Evolutionary conservation across 2,888 invertebrate species (phyloP).

Genomic region (Synergus laeviventris): DNA sequence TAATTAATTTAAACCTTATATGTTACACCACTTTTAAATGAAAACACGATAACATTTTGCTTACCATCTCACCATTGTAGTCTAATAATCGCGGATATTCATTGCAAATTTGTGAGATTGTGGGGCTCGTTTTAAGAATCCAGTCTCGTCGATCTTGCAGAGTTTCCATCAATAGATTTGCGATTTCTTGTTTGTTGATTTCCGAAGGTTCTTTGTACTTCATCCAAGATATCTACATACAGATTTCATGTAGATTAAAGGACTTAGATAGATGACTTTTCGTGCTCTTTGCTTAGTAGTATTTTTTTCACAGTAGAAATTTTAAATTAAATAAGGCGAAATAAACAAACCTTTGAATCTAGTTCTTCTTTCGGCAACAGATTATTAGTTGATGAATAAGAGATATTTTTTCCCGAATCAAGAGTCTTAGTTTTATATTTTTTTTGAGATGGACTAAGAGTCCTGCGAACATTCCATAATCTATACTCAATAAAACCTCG

Average conservation of each 20-base stretch:
- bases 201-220: not conserved
- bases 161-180: not conserved
- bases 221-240: not conserved
- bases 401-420: not conserved
- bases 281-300: too few species aligned
- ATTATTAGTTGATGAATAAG: not conserved
- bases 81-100: constrained; percentile 38
- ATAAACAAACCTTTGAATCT: not conserved
- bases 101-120: constrained; percentile 15
- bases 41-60: not conserved
- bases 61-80: constrained; percentile 40
- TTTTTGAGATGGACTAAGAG: constrained; percentile 33
- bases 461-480: constrained; percentile 11
- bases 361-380: not conserved
- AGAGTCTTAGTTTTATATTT: constrained; percentile 18
- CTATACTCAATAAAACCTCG: constrained; percentile 39
- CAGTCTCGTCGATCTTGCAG: constrained; percentile 28
- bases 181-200: not conserved
- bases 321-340: not conserved
- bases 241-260: not conserved
- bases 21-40: not conserved
- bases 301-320: too few species aligned
- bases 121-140: constrained; percentile 23
- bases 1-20: not conserved
- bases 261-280: too few species aligned